These are phyloP conservation scores for Apamea anceps DNA, from an alignment of 2,888 invertebrate species.

Conservation along the genomic window DNA sequence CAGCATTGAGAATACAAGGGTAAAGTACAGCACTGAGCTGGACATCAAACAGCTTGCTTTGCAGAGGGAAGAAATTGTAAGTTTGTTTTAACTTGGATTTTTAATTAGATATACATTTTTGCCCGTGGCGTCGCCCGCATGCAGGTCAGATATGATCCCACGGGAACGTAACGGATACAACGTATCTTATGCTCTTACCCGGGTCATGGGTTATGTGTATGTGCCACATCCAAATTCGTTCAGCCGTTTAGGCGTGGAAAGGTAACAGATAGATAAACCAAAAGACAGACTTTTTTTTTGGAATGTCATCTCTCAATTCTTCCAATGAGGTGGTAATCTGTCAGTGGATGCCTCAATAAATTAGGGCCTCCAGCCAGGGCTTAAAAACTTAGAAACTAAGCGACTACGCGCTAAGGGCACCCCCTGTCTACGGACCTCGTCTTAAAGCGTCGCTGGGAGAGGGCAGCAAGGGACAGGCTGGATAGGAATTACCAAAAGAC, in stretches of 20 bases:
- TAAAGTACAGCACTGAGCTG: conserved; percentile 75
- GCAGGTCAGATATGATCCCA: no score
- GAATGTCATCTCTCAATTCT: no score
- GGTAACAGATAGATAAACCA: neutral
- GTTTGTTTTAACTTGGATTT: conserved; percentile 28
- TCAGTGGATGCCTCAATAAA: no score
- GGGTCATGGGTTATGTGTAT: neutral
- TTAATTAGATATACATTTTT: neutral
- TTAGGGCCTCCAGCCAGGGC: no score
- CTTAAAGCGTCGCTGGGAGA: no score
- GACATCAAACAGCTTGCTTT: conserved; percentile 78
- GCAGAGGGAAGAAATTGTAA: conserved; percentile 82
- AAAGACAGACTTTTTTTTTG: neutral
- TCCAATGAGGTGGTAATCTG: no score
- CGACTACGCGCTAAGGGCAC: no score
- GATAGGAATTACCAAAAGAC: neutral
- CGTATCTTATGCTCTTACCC: no score
- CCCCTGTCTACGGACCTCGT: no score
- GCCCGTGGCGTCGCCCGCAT: neutral
- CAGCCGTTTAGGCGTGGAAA: neutral
- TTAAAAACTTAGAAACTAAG: no score
- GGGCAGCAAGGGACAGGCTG: no score
- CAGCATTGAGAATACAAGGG: conserved; percentile 56
- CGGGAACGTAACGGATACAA: neutral
- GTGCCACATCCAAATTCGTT: neutral